Evolutionary conservation across 1,140 invertebrate genomes (phyloP).

Genomic region (Agrypnia vestita): DNA sequence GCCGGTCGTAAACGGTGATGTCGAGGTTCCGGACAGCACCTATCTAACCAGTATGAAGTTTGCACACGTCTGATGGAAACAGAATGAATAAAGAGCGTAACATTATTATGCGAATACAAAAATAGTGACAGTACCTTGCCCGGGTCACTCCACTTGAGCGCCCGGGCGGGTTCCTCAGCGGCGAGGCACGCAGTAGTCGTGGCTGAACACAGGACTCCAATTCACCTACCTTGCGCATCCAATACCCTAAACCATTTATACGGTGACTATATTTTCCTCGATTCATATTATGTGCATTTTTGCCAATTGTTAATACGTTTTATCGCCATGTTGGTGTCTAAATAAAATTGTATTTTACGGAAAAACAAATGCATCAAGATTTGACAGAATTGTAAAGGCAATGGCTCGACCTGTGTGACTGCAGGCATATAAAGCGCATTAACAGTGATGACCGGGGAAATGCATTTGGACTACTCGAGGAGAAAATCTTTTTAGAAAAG

Average conservation of each 20-base stretch:
- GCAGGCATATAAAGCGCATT: slow-evolving; percentile 2
- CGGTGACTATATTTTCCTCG: not conserved
- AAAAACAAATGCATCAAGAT: too few relatives aligned
- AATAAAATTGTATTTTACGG: too few relatives aligned
- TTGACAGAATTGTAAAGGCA: too few relatives aligned
- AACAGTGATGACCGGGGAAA: not conserved
- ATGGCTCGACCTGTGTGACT: too few relatives aligned
- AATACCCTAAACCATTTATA: slow-evolving; percentile 54
- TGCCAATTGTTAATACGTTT: too few relatives aligned
- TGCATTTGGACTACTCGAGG: not conserved
- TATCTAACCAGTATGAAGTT: slow-evolving; percentile 54
- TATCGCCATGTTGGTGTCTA: too few relatives aligned
- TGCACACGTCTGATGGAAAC: slow-evolving; percentile 60
- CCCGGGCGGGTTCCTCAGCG: slow-evolving; percentile 73
- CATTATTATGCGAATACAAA: slow-evolving; percentile 43
- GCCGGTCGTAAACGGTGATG: not conserved
- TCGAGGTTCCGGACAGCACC: not conserved
- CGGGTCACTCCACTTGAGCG: slow-evolving; percentile 76
- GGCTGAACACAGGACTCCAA: slow-evolving; percentile 56
- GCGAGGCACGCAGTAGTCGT: slow-evolving; percentile 50
- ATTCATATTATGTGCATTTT: slow-evolving; percentile 1
- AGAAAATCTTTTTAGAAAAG: slow-evolving; percentile 18
- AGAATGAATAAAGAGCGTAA: slow-evolving; percentile 61
- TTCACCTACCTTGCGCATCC: slow-evolving; percentile 65
- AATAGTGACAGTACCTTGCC: slow-evolving; percentile 75